These are phyloP conservation scores for Gari tellinella DNA, from an alignment of 2,888 invertebrate genomes.

Conservation along the genomic window DNA sequence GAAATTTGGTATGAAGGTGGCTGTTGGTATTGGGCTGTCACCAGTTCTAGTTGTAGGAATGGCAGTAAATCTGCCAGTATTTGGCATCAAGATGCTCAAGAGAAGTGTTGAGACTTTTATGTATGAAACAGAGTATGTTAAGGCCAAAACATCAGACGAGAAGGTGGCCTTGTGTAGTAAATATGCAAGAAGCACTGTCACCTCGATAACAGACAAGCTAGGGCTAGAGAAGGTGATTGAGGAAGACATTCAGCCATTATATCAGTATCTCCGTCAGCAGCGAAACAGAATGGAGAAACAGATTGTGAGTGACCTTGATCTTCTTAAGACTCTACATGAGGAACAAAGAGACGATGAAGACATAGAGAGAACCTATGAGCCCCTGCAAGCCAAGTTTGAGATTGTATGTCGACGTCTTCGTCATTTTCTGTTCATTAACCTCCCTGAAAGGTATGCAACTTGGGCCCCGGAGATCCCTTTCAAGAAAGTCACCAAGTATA, in stretches of 20 bases:
- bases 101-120: constrained; percentile 49
- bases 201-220: constrained; percentile 47
- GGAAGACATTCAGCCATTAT: constrained; percentile 54
- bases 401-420: constrained; percentile 28
- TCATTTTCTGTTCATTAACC: constrained; percentile 34
- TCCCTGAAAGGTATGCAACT: constrained; percentile 14
- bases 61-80: constrained; percentile 64
- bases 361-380: constrained; percentile 57
- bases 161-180: constrained; percentile 41
- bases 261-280: constrained; percentile 51
- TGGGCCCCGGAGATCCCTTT: not conserved
- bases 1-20: constrained; percentile 57
- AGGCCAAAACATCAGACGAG: constrained; percentile 43
- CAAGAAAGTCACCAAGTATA: not conserved
- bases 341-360: constrained; percentile 53
- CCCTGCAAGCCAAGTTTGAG: constrained; percentile 58
- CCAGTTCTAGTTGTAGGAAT: constrained; percentile 69
- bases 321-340: constrained; percentile 52
- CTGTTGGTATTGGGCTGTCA: constrained; percentile 67
- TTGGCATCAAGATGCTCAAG: constrained; percentile 61
- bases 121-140: constrained; percentile 52
- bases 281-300: constrained; percentile 45
- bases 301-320: constrained; percentile 51
- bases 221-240: constrained; percentile 54
- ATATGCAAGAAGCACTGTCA: constrained; percentile 58